These are phyloP conservation scores for Megaptera novaeangliae DNA, from an alignment of 2,113 vertebrate species.

Conservation along the genomic window DNA sequence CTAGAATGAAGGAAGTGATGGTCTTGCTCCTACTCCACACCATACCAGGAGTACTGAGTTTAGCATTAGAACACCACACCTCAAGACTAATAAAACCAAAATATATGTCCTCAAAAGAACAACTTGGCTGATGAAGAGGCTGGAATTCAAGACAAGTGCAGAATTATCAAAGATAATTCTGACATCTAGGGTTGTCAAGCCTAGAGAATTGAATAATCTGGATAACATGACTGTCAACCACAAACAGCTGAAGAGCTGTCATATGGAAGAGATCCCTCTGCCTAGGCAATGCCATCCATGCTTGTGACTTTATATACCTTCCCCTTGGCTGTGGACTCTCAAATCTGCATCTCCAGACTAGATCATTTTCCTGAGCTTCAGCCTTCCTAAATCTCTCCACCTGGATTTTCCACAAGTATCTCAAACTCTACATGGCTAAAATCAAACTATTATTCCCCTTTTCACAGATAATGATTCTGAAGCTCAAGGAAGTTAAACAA, in stretches of 20 bases:
- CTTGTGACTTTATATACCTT: background rate
- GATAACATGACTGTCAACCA: background rate
- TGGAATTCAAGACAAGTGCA: conserved; percentile 18
- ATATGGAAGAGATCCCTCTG: background rate
- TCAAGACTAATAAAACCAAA: conserved; percentile 14
- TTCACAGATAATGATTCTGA: conserved; percentile 21
- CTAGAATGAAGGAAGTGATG: background rate
- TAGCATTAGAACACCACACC: background rate
- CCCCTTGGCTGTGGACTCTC: background rate
- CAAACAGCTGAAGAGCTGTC: background rate
- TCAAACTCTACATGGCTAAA: background rate
- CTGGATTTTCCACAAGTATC: background rate
- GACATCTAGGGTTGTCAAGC: background rate
- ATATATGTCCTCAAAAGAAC: background rate
- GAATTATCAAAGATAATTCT: background rate
- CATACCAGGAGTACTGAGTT: background rate
- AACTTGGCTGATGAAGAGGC: background rate
- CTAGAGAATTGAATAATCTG: background rate
- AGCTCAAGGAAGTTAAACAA: background rate
- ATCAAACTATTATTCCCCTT: background rate
- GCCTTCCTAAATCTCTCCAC: background rate
- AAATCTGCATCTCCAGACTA: background rate
- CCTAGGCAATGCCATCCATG: background rate
- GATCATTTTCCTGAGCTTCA: background rate
- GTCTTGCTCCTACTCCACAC: background rate